phyloP scores from a whole-genome alignment of 2,888 invertebrate species.

The Lissonota sp. region DNA sequence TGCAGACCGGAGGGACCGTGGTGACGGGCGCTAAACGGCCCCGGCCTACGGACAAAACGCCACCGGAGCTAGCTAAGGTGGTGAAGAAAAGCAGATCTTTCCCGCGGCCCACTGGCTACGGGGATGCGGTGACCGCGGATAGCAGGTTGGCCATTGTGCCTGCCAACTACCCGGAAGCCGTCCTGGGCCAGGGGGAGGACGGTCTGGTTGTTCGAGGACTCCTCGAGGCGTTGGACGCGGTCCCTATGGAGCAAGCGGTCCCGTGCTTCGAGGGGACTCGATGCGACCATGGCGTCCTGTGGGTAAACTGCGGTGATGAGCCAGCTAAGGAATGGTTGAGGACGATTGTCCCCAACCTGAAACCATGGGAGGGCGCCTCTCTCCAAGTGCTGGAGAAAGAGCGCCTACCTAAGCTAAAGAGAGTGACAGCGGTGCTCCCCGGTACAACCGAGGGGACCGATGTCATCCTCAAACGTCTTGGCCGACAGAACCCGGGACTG shows the following conservation, averaged over 20 bases:
- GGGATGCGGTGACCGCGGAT: slow-evolving; percentile 6
- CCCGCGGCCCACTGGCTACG: background rate
- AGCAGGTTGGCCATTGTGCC: background rate
- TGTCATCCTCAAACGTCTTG: no score
- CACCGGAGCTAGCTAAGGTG: slow-evolving; percentile 4
- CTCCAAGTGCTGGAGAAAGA: slow-evolving; percentile 3
- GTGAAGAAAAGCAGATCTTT: background rate
- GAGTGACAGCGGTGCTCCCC: no score
- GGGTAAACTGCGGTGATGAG: no score
- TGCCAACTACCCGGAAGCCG: no score
- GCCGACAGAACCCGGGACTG: no score
- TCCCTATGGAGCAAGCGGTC: background rate
- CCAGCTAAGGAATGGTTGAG: no score
- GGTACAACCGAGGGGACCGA: no score
- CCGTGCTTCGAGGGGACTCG: no score
- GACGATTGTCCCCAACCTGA: no score
- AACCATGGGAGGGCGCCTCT: slow-evolving; percentile 7
- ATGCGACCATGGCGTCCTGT: no score
- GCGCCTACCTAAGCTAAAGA: background rate
- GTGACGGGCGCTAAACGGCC: background rate
- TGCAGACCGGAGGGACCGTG: background rate
- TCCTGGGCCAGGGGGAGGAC: no score
- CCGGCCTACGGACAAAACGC: background rate
- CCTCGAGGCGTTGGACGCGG: background rate
- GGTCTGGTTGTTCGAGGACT: no score